These are phyloP conservation scores for Aviceda subcristata DNA, from an alignment of 2,113 vertebrate genomes.

Conservation along the genomic window DNA sequence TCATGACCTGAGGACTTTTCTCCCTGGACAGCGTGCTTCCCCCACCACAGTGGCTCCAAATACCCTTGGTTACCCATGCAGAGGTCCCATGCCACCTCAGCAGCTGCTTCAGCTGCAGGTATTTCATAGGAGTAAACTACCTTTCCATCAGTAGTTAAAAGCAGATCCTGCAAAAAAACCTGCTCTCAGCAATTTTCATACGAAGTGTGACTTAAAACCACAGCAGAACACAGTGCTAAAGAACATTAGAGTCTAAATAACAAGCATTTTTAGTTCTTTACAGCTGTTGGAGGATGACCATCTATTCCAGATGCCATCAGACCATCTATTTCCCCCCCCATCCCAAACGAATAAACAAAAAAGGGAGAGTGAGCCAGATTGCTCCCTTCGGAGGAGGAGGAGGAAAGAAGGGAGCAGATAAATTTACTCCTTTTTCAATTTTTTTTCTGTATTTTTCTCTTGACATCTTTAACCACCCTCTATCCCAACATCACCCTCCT, in stretches of 20 bases:
- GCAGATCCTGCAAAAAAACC: neutral
- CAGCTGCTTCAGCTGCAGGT: accelerated
- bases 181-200: neutral
- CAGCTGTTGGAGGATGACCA: neutral
- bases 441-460: neutral
- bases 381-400: neutral
- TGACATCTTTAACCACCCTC: neutral
- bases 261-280: neutral
- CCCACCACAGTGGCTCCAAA: neutral
- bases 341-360: neutral
- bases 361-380: neutral
- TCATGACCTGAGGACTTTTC: neutral
- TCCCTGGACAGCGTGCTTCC: neutral
- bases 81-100: neutral
- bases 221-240: neutral
- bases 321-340: neutral
- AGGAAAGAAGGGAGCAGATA: neutral
- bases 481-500: neutral
- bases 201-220: accelerated
- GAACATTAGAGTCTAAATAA: neutral
- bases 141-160: neutral
- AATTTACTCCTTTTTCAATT: neutral
- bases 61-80: neutral
- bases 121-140: neutral
- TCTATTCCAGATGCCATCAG: neutral